phyloP scores from a whole-genome alignment of 2,113 vertebrate species.

The Prionailurus viverrinus region DNA sequence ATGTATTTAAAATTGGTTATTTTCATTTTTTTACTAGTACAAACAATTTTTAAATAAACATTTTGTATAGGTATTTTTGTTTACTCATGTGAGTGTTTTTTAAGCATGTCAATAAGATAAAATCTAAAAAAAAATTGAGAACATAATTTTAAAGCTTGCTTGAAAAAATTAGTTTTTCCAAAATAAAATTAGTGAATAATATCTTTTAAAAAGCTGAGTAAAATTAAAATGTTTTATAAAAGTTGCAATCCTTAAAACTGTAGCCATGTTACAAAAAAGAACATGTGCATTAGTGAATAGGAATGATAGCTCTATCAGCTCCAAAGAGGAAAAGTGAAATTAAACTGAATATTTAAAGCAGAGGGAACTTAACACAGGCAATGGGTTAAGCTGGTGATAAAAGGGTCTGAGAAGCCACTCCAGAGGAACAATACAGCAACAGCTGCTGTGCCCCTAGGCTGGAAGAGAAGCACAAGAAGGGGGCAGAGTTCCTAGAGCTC shows the following conservation, averaged over 20 bases:
- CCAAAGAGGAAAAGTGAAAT: not conserved
- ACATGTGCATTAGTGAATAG: not conserved
- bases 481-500: not conserved
- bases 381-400: not conserved
- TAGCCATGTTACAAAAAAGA: not conserved
- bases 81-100: not conserved
- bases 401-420: not conserved
- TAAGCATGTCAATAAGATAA: not conserved
- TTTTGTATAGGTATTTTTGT: not conserved
- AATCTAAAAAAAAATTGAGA: not conserved
- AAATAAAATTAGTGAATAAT: not conserved
- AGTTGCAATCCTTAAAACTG: not conserved
- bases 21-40: not conserved
- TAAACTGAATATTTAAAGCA: not conserved
- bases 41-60: not conserved
- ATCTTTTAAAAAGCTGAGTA: not conserved
- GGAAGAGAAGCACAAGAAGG: not conserved
- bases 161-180: not conserved
- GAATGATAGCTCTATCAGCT: not conserved
- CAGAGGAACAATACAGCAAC: not conserved
- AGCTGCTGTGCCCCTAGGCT: not conserved
- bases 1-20: not conserved
- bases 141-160: constrained; percentile 31
- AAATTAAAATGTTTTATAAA: not conserved
- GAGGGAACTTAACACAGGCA: not conserved